Evolutionary conservation across 2,888 invertebrate species (phyloP).

Genomic region (Lasioglossum villosulum): DNA sequence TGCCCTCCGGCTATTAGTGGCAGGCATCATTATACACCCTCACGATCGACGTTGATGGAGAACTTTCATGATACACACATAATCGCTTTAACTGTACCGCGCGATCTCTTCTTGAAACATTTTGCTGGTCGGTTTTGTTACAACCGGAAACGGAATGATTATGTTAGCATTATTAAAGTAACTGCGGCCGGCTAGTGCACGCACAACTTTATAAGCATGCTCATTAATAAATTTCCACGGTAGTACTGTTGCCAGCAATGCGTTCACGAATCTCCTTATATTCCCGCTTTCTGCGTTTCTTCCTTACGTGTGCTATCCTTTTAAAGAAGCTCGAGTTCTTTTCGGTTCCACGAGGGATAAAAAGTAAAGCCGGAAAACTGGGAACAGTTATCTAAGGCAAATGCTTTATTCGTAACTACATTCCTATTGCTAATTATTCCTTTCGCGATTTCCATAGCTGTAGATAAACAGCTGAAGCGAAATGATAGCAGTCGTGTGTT

Average conservation of each 20-base stretch:
- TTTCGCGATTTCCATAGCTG: not conserved
- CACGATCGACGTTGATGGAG: conserved; percentile 2
- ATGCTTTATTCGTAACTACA: not conserved
- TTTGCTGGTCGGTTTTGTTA: conserved; percentile 11
- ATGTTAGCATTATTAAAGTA: conserved; percentile 21
- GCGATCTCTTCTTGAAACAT: not conserved
- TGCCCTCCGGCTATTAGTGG: not conserved
- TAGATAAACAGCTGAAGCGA: not conserved
- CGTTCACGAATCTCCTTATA: conserved; percentile 17
- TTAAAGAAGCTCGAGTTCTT: conserved; percentile 12
- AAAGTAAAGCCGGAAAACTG: not conserved
- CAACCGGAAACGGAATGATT: conserved; percentile 24
- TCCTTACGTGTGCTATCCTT: not conserved
- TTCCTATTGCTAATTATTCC: not conserved
- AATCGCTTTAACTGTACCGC: conserved; percentile 10
- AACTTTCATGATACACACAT: not conserved
- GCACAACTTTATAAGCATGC: not conserved
- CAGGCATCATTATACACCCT: not conserved
- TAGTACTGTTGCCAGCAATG: not conserved
- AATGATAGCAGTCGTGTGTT: not conserved
- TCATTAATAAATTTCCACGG: conserved; percentile 40
- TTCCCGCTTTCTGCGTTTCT: conserved; percentile 23
- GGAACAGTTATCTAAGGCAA: not conserved
- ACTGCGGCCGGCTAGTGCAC: not conserved
- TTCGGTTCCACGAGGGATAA: conserved; percentile 21